Percentiles rank a stretch among this genome's conserved stretches.
phyloP scores from a whole-genome alignment of 2,797 vertebrate genomes.

The Echeneis naucrates region DNA sequence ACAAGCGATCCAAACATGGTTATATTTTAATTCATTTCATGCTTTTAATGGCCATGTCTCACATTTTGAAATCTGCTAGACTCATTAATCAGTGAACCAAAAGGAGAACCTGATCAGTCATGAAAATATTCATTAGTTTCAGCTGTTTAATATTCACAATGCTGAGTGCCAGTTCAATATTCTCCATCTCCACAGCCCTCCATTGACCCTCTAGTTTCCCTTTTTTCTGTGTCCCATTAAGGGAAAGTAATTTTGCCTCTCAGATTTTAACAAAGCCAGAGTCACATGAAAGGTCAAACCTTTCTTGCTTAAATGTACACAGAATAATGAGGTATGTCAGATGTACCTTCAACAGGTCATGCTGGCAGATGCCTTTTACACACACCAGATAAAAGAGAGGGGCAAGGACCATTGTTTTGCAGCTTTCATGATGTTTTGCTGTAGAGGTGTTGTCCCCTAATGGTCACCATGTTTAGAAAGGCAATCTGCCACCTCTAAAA shows the following conservation, averaged over 20 bases:
- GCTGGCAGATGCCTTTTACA: constrained; percentile 16
- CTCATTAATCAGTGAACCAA: background rate
- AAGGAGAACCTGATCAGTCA: background rate
- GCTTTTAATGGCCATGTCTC: too few relatives aligned
- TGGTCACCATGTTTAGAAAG: constrained; percentile 2
- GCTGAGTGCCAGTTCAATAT: constrained; percentile 21
- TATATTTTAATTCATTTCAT: too few relatives aligned
- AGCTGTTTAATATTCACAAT: constrained; percentile 2
- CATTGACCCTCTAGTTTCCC: constrained; percentile 12
- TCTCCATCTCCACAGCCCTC: constrained; percentile 4
- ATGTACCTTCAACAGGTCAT: constrained; percentile 31
- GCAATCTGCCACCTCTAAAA: constrained; percentile 42
- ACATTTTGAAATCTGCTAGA: background rate
- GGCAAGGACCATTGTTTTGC: constrained; percentile 13
- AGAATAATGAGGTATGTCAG: constrained; percentile 55
- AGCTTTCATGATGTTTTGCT: constrained; percentile 10
- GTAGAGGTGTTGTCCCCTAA: background rate
- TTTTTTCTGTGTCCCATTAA: constrained; percentile 25
- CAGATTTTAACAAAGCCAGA: constrained; percentile 49
- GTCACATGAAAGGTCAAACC: constrained; percentile 45
- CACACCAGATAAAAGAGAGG: constrained; percentile 38
- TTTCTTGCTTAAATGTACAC: constrained; percentile 28
- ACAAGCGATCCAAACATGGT: background rate
- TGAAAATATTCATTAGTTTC: constrained; percentile 24
- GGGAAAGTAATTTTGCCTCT: constrained; percentile 33